Evolutionary conservation across 2,113 vertebrate genomes (phyloP), one percentile per base, ranked within the genome.

Genomic region (Nibea albiflora): DNA sequence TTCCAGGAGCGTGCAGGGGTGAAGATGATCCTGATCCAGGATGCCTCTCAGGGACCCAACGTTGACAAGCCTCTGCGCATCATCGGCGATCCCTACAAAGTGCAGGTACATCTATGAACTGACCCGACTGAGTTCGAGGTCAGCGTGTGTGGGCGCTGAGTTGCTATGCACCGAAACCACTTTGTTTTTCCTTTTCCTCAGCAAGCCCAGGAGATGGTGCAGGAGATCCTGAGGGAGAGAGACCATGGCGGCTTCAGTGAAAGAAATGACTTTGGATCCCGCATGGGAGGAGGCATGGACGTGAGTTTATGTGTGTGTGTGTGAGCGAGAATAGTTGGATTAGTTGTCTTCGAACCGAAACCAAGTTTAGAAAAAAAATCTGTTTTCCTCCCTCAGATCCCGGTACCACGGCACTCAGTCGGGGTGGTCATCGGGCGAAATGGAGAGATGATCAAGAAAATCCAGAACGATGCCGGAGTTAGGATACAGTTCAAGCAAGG

Each of bases 171-270:
- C 4, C 12, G 1, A 58, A 58, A 64, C 24, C 16, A 42, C 42
- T 5, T 3, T 19, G n/a, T 52, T 64, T 64, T 52, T 28, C 1
- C 20, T n/a, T 17, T 54, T 17, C 24, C 24, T 26, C 88, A 97
- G 96, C 96, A 97, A 96, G 96, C 96, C 4, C 95, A 96, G 11
- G 96, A 97, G 90, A 96, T 97, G 96, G 96, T 97, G 76, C 94
- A 97, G 94, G 96, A 97, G 86, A 96, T 97, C 8, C 91, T 97
- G 11, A 92, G 95, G 16, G 96, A 96, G 49, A 90, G 96, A 53
- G 96, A 97, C 89, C 95, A 96, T 20, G 91, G 92, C 0, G 94
- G 94, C 63, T 96, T 95, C 10, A 95, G 93, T 73, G 95, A 96
- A 79, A 87, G 96, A 70, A 96, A 94, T 0, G 96, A 96, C 31